Evolutionary conservation across 2,888 invertebrate species (phyloP).

Genomic region (Periphyllus acericola): DNA sequence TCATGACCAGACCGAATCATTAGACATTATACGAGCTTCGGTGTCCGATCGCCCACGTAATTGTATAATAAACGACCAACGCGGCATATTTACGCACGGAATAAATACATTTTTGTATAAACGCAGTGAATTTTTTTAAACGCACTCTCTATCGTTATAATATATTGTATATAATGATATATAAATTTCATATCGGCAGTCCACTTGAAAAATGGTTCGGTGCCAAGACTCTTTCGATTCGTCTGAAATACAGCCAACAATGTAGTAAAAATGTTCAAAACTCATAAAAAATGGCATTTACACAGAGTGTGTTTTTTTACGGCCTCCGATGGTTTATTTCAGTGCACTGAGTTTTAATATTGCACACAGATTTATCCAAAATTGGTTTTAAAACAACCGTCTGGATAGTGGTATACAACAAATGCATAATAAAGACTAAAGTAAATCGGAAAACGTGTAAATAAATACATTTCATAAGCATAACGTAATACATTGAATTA

Average conservation of each 20-base stretch:
- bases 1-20: neutral
- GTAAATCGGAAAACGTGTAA: neutral
- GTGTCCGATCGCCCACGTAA: neutral
- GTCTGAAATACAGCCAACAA: conserved; percentile 59
- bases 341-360: conserved; percentile 23
- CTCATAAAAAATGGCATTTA: conserved; percentile 60
- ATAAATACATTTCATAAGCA: neutral
- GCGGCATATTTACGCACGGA: no score
- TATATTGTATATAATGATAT: neutral
- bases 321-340: conserved; percentile 45
- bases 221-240: conserved; percentile 49
- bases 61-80: neutral
- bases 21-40: no score
- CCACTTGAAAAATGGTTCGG: conserved; percentile 12
- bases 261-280: conserved; percentile 52
- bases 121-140: no score
- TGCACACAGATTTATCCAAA: conserved; percentile 8
- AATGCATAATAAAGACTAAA: neutral
- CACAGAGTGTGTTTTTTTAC: neutral
- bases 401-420: neutral
- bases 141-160: neutral
- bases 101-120: neutral
- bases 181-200: conserved; percentile 12
- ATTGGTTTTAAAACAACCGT: neutral
- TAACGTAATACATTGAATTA: no score